Evolutionary conservation across 1,140 invertebrate species (phyloP).

Genomic region (Drosophila yakuba): DNA sequence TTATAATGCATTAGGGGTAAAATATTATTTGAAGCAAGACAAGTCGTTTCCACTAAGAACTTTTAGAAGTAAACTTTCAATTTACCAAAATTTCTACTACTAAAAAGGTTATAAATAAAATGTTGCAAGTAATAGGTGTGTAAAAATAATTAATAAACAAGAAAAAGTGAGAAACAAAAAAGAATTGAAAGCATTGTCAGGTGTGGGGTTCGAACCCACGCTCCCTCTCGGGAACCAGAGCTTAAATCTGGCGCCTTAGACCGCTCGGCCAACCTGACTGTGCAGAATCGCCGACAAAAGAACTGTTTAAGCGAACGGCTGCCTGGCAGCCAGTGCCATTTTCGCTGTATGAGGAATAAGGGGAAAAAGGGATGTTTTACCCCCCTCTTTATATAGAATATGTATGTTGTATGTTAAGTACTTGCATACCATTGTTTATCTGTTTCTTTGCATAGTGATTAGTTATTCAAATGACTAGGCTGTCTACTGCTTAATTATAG

Average conservation of each 20-base stretch:
- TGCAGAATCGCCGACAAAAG: conserved; percentile 45
- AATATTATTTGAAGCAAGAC: background rate
- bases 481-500: background rate
- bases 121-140: background rate
- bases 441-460: conserved; percentile 7
- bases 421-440: background rate
- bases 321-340: conserved; percentile 1
- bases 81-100: background rate
- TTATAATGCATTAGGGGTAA: background rate
- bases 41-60: background rate
- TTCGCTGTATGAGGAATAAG: conserved; percentile 10
- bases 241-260: conserved; percentile 91
- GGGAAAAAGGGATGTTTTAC: conserved; percentile 26
- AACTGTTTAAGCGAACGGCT: conserved; percentile 41
- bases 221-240: conserved; percentile 89
- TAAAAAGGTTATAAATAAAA: background rate
- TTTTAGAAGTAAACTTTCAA: background rate
- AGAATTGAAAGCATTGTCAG: conserved; percentile 86
- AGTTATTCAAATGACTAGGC: background rate
- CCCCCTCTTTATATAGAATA: background rate
- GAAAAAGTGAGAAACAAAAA: conserved; percentile 19
- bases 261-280: conserved; percentile 89
- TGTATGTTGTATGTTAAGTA: background rate
- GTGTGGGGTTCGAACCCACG: conserved; percentile 91
- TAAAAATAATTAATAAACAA: conserved; percentile 4